Evolutionary conservation across 2,888 invertebrate genomes (phyloP), one percentile per base, ranked within the genome.

Genomic region (Cryptus armator): DNA sequence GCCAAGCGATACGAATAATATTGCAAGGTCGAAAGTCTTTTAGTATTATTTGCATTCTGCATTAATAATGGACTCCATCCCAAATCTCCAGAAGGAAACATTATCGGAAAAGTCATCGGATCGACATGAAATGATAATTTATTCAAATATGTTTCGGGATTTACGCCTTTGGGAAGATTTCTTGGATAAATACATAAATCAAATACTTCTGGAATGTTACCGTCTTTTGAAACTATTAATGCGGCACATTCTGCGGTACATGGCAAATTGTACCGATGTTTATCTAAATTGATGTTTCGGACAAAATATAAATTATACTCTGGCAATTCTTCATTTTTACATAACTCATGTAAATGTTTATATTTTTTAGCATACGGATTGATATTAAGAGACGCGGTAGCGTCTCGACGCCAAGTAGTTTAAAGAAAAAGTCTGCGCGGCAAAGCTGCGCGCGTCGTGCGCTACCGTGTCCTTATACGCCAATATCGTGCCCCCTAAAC

Each of bases 21-120:
- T 37, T 81, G 81, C 19, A 81, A 44, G 14, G 51, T 37, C 0
- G 74, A 66, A 16, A 81, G 16, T 16, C 64, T 46, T 24, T 37
- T 67, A 12, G 43, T 14, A 43, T 1, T 70, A 12, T 53, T 37
- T 6, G 16, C 9, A n/a, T 62, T 66, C 16, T 72, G 37, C 19
- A 0, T 19, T 19, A 62, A 72, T 4, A 29, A 16, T 12, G 51
- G 71, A 59, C 56, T 77, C 77, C 72, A 83, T 9, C 83, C 78
- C 44, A 78, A 71, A 77, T 82, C 82, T 0, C 46, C 76, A 29
- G 9, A n/a, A n/a, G 77, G 77, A 64, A 82, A 77, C 10, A 77
- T 12, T n/a, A 81, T 48, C 0, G 70, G 82, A 66, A 71, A 82
- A 24, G 71, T 77, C 82, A 82, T 82, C 0, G 76, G 77, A 53